phyloP scores from a whole-genome alignment of 2,113 vertebrate species.

The Carassius carassius region DNA sequence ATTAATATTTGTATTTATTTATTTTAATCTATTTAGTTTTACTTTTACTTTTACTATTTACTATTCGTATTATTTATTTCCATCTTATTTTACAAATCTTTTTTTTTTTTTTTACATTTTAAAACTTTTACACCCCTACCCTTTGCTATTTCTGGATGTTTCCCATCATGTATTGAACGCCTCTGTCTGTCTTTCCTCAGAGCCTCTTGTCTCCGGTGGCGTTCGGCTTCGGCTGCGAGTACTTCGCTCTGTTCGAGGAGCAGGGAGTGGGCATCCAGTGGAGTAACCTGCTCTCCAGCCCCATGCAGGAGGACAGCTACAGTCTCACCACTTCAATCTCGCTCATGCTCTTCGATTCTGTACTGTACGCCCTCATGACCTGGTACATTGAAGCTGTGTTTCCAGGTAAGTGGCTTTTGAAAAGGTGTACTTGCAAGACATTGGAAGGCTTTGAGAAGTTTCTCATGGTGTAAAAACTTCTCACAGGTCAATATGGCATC shows the following conservation, averaged over 20 bases:
- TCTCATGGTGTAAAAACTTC: neutral
- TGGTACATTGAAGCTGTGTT: constrained; percentile 98
- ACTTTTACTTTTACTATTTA: neutral
- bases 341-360: constrained; percentile 91
- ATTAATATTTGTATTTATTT: too few relatives aligned
- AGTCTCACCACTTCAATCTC: constrained; percentile 87
- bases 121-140: too few relatives aligned
- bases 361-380: constrained; percentile 91
- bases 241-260: constrained; percentile 94
- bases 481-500: constrained; percentile 92
- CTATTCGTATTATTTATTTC: neutral
- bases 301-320: constrained; percentile 87
- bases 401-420: constrained; percentile 78
- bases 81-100: too few relatives aligned
- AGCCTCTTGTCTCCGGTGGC: constrained; percentile 95
- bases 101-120: neutral
- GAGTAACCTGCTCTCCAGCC: constrained; percentile 91
- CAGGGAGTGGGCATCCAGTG: constrained; percentile 96
- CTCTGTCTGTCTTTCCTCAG: constrained; percentile 65
- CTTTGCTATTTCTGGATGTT: too few relatives aligned
- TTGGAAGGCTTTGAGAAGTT: neutral
- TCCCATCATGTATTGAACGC: neutral
- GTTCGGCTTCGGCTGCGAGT: constrained; percentile 90
- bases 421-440: neutral
- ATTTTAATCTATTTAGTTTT: neutral